A percentile compares a stretch with the other conserved stretches of the same genome.
Conservation (phyloP, 2,797 vertebrate genomes). For the Chaetodon trifasciatus region DNA sequence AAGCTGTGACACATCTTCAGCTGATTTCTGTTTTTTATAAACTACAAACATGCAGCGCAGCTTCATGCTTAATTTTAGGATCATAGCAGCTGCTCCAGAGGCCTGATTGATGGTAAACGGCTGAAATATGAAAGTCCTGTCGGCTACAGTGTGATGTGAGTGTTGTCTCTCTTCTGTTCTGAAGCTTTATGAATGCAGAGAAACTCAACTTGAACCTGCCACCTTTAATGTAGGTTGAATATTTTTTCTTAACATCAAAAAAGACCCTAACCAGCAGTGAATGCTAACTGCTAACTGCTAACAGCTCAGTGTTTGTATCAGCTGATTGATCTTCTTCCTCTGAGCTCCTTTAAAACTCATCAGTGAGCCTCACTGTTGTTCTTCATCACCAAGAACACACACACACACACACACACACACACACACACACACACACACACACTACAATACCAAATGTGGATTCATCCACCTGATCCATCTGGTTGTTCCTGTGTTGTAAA, state of each 20-base stretch:
- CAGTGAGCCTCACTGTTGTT: too few relatives aligned
- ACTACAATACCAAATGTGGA: not conserved
- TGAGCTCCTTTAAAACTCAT: too few relatives aligned
- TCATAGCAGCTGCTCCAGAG: not conserved
- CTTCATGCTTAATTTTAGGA: slow-evolving; percentile 1
- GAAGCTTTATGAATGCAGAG: not conserved
- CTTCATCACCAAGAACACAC: not conserved
- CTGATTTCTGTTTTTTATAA: not conserved
- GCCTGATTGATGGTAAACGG: not conserved
- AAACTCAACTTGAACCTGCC: not conserved
- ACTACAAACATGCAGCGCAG: not conserved
- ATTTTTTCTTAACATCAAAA: too few relatives aligned
- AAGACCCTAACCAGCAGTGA: too few relatives aligned
- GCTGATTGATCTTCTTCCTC: too few relatives aligned
- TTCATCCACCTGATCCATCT: too few relatives aligned
- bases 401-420: not conserved
- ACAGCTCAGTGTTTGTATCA: too few relatives aligned
- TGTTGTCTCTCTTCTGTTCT: not conserved
- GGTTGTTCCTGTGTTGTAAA: too few relatives aligned
- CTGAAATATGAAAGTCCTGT: not conserved
- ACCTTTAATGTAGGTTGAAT: not conserved
- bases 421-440: too few relatives aligned
- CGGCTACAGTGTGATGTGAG: not conserved
- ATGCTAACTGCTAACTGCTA: too few relatives aligned
- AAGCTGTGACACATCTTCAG: not conserved